phyloP scores from a whole-genome alignment of 2,888 invertebrate species.

The Andrena praecox region DNA sequence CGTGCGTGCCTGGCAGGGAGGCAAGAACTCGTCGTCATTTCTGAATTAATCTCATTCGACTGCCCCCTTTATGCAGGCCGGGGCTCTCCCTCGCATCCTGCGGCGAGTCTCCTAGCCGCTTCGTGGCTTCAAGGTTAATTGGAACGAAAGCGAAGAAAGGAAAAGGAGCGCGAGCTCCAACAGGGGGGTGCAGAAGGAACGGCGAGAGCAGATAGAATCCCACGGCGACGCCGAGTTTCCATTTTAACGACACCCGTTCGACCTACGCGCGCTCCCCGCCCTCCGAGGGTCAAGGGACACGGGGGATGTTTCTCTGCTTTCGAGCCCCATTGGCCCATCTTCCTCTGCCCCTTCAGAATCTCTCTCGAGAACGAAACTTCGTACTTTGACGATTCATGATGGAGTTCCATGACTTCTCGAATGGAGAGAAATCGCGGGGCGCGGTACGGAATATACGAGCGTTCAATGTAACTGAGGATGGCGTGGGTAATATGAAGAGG shows the following conservation, averaged over 20 bases:
- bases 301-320: neutral
- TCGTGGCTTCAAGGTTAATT: constrained; percentile 80
- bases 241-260: constrained; percentile 29
- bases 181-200: neutral
- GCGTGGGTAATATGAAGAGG: neutral
- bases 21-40: constrained; percentile 75
- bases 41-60: constrained; percentile 82
- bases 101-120: constrained; percentile 68
- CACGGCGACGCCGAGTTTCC: constrained; percentile 60
- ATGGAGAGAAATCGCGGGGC: too few relatives aligned
- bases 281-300: constrained; percentile 24
- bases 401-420: too few relatives aligned
- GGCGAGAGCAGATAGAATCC: constrained; percentile 44
- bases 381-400: neutral
- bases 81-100: constrained; percentile 69
- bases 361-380: neutral
- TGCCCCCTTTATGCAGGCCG: constrained; percentile 76
- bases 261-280: neutral
- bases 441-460: too few relatives aligned
- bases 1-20: constrained; percentile 60
- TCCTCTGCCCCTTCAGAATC: neutral
- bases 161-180: constrained; percentile 43
- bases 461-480: too few relatives aligned
- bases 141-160: constrained; percentile 77
- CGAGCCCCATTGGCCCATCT: constrained; percentile 32